Base-by-base conservation (phyloP, 2,113 vertebrate species). In the Spilogale gracilis region DNA sequence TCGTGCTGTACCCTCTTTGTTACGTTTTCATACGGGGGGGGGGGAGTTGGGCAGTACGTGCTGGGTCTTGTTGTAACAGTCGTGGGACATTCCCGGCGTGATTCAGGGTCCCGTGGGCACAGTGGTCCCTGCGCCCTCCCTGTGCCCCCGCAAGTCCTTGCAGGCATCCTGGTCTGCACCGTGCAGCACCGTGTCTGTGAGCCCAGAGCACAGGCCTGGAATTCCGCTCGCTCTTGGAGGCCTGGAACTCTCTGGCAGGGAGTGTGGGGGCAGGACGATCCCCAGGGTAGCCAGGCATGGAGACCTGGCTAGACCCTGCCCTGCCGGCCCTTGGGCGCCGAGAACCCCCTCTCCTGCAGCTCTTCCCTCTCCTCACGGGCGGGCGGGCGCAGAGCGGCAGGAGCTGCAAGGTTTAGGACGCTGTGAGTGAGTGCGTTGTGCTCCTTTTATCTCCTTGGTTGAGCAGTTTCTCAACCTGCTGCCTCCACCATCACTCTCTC, bases 91-190 rank as follows among this genome's bases (percentile, higher is more conserved):
- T 14, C 3, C 9, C 0, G 32, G 30, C 3, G 0, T 0, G 38
- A 23, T 0, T 3, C 25, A 0, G 0, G 9, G 56, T 27, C 5
- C 45, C 0, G 0, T 38, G 23, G 25, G 14, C 43, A 17, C 80
- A 5, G n/a, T 0, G 13, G 20, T 18, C 6, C 25, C 50, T 0
- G 0, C 5, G 6, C 60, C 3, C n/a, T 48, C 69, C n/a, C 91
- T 0, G 0, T 0, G 2, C 43, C 38, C 13, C 0, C 12, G 13
- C 52, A 18, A 3, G 9, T 6, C 48, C 65, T 48, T 6, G 11
- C 0, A 0, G 25, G 52, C 54, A 3, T 10, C 13, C 69, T 25
- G 6, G 56, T 27, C 63, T 38, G 50, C 8, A 3, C 30, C 38
- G 0, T 3, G 2, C 21, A 1, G 43, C 8, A 3, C 30, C 38